These are phyloP conservation scores for Eulithis testata DNA, from an alignment of 2,888 invertebrate species.

Conservation along the genomic window DNA sequence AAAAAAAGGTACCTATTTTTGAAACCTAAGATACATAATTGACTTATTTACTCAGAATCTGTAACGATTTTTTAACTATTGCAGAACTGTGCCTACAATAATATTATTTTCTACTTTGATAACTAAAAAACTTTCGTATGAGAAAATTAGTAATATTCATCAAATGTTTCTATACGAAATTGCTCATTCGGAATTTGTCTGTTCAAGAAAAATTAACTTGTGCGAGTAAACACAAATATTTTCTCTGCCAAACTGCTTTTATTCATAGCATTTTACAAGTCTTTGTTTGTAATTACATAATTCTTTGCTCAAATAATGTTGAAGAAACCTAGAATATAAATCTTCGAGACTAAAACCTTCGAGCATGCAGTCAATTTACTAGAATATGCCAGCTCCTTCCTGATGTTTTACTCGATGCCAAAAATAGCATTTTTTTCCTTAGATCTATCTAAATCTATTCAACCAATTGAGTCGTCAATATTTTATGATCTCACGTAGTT, in stretches of 20 bases:
- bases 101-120: neutral
- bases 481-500: too few relatives aligned
- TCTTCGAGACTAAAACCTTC: neutral
- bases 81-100: too few relatives aligned
- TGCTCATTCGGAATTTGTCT: conserved; percentile 9
- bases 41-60: too few relatives aligned
- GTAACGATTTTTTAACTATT: too few relatives aligned
- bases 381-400: too few relatives aligned
- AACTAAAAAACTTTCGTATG: conserved; percentile 13
- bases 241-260: conserved; percentile 20
- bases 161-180: conserved; percentile 1
- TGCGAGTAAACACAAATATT: conserved; percentile 24
- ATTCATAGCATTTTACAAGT: conserved; percentile 12
- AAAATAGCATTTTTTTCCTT: too few relatives aligned
- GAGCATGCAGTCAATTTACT: too few relatives aligned
- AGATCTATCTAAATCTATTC: too few relatives aligned
- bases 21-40: too few relatives aligned
- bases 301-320: conserved; percentile 14
- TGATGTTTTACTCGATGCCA: too few relatives aligned
- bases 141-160: conserved; percentile 2
- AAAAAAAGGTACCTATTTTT: too few relatives aligned
- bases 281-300: conserved; percentile 8
- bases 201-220: conserved; percentile 7
- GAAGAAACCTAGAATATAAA: conserved; percentile 1
- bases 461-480: too few relatives aligned